These are phyloP conservation scores for Aleiodes alternator DNA, from an alignment of 2,888 invertebrate species.

Conservation along the genomic window DNA sequence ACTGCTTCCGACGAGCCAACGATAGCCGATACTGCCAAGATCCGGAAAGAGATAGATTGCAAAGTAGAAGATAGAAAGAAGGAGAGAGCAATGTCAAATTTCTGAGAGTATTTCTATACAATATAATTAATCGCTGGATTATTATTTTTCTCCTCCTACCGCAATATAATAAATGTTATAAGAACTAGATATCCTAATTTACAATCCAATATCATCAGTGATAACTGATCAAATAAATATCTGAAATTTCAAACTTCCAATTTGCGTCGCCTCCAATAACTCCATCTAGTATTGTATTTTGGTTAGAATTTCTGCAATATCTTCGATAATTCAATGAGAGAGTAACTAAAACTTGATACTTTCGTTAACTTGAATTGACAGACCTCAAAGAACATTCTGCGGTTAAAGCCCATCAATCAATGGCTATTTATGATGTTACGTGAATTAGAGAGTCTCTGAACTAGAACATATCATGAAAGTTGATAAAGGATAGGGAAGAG, in stretches of 20 bases:
- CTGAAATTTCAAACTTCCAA: constrained; percentile 11
- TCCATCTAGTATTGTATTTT: not conserved
- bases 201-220: not conserved
- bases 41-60: constrained; percentile 33
- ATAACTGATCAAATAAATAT: not conserved
- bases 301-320: not conserved
- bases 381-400: constrained; percentile 23
- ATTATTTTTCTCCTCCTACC: not conserved
- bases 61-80: constrained; percentile 2
- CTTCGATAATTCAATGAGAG: constrained; percentile 5
- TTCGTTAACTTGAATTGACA: constrained; percentile 15
- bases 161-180: not conserved
- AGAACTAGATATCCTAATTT: not conserved
- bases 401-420: constrained; percentile 31
- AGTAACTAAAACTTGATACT: constrained; percentile 17
- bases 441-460: constrained; percentile 29
- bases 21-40: constrained; percentile 33
- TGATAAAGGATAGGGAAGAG: not conserved
- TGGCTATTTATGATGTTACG: constrained; percentile 22
- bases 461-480: constrained; percentile 20
- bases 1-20: constrained; percentile 51
- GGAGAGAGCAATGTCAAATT: constrained; percentile 13
- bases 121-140: constrained; percentile 35
- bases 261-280: not conserved
- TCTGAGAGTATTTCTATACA: constrained; percentile 13